phyloP scores from a whole-genome alignment of 2,888 invertebrate species.

The Apodemia mormo region DNA sequence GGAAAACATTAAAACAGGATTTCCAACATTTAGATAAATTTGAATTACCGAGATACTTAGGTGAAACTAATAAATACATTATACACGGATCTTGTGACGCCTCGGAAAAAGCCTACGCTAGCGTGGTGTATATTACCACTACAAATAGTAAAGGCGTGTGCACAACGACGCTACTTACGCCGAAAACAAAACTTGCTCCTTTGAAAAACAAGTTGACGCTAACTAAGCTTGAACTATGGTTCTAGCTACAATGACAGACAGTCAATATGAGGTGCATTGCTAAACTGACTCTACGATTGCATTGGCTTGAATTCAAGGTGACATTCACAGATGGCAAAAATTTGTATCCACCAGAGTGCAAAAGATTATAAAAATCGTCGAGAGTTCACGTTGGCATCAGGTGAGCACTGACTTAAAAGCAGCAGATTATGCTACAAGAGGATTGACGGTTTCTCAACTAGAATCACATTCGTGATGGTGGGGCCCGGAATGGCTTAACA shows the following conservation, averaged over 20 bases:
- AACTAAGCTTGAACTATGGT: constrained; percentile 26
- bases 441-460: constrained; percentile 19
- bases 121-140: constrained; percentile 27
- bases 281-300: constrained; percentile 25
- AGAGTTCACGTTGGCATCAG: constrained; percentile 21
- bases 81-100: constrained; percentile 35
- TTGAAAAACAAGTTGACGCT: constrained; percentile 23
- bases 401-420: constrained; percentile 19
- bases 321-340: constrained; percentile 17
- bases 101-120: constrained; percentile 30
- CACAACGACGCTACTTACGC: constrained; percentile 25
- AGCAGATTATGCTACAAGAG: constrained; percentile 27
- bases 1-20: no score
- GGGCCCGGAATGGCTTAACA: constrained; percentile 26
- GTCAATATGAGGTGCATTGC: constrained; percentile 19
- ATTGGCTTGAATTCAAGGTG: constrained; percentile 16
- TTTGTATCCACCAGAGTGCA: constrained; percentile 24
- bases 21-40: constrained; percentile 14
- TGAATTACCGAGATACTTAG: constrained; percentile 4
- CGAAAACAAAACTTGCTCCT: constrained; percentile 30
- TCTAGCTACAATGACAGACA: constrained; percentile 21
- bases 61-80: neutral
- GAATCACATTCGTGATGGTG: constrained; percentile 2
- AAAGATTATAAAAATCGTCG: constrained; percentile 20
- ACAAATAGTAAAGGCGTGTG: constrained; percentile 27